These are phyloP conservation scores for Brachionus asplanchnoidis DNA, from an alignment of 1,140 invertebrate species.

Conservation along the genomic window DNA sequence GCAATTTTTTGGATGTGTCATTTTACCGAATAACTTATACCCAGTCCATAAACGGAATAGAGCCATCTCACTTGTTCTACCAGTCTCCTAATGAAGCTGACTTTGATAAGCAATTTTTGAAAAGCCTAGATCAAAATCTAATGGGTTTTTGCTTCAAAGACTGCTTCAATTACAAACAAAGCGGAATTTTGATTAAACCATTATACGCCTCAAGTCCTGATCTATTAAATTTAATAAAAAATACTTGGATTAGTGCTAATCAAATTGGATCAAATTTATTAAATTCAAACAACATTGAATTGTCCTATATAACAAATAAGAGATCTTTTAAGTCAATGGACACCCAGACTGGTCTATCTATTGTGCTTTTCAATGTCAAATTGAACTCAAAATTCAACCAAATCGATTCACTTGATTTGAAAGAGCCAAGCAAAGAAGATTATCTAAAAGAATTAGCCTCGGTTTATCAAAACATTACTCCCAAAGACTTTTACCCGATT, in stretches of 20 bases:
- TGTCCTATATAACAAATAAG: neutral
- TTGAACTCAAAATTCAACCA: slow-evolving; percentile 16
- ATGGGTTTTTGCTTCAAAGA: slow-evolving; percentile 26
- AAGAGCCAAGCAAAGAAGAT: slow-evolving; percentile 4
- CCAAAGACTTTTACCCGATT: slow-evolving; percentile 2
- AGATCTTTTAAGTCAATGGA: slow-evolving; percentile 6
- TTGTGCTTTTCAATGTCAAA: slow-evolving; percentile 19
- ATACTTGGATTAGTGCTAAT: neutral
- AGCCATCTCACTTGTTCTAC: neutral
- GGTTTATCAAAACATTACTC: neutral
- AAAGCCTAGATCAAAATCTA: neutral
- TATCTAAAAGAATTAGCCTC: neutral
- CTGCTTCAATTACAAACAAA: slow-evolving; percentile 31
- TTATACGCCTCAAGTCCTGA: neutral
- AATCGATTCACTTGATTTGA: slow-evolving; percentile 2
- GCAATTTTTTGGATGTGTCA: slow-evolving; percentile 14
- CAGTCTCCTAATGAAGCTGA: neutral
- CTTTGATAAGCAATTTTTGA: neutral
- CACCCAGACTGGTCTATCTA: neutral
- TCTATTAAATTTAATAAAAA: neutral
- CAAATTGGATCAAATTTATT: neutral
- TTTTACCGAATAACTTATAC: slow-evolving; percentile 17
- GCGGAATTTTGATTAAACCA: neutral
- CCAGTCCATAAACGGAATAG: slow-evolving; percentile 7
- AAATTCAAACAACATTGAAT: neutral